These are phyloP conservation scores for Columbina picui DNA, from an alignment of 2,113 vertebrate species.

Conservation along the genomic window DNA sequence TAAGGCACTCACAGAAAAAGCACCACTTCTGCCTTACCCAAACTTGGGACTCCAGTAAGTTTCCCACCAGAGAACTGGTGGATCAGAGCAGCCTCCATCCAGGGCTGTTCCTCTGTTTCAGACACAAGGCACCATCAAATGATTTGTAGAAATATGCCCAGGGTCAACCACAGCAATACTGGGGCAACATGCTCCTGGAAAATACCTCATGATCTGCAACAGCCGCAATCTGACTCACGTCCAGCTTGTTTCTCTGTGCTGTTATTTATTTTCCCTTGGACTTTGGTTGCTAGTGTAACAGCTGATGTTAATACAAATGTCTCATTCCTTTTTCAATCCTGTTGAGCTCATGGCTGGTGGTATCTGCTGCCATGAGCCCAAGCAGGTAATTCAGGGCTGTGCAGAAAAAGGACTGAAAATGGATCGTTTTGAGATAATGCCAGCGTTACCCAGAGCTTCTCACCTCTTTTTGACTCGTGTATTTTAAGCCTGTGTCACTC, in stretches of 20 bases:
- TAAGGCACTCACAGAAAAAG: neutral
- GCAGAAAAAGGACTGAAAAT: neutral
- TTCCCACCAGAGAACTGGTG: neutral
- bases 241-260: neutral
- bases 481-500: neutral
- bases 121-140: neutral
- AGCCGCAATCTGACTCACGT: neutral
- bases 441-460: neutral
- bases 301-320: neutral
- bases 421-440: neutral
- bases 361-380: neutral
- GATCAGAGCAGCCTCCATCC: neutral
- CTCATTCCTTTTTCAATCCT: neutral
- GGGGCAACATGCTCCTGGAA: neutral
- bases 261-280: neutral
- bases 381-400: neutral
- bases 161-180: neutral
- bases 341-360: neutral
- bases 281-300: neutral
- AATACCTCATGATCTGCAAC: neutral
- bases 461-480: neutral
- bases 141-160: neutral
- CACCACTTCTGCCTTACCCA: neutral
- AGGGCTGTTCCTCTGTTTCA: neutral
- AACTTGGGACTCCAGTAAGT: neutral